A percentile compares a stretch with the other conserved stretches of the same genome.
Conservation (phyloP, 1,140 invertebrate genomes). For the Bombus impatiens region DNA sequence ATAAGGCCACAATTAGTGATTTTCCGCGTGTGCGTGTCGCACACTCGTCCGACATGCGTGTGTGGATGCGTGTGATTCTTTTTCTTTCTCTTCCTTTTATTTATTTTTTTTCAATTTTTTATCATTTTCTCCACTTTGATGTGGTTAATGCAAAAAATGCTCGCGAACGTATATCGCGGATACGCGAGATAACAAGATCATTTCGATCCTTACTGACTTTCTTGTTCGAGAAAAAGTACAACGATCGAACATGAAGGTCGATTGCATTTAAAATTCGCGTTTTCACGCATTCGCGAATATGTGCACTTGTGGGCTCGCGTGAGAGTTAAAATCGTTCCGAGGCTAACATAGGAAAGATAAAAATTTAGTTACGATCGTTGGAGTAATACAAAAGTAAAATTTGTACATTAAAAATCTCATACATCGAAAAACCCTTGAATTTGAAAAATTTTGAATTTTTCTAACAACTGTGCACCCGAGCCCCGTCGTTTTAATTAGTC, state of each 20-base stretch:
- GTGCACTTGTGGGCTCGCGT: background rate
- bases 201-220: background rate
- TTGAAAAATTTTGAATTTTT: background rate
- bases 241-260: conserved; percentile 1
- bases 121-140: background rate
- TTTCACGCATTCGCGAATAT: background rate
- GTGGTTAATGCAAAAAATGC: conserved; percentile 43
- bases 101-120: conserved; percentile 3
- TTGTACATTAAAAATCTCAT: background rate
- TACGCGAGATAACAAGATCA: background rate
- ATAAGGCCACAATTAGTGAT: conserved; percentile 75
- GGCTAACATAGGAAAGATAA: background rate
- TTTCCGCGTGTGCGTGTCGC: conserved; percentile 56
- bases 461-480: background rate
- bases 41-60: conserved; percentile 46
- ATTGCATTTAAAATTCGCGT: background rate
- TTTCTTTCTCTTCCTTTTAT: background rate
- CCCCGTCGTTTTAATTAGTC: conserved; percentile 1
- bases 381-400: background rate
- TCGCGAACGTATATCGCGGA: background rate
- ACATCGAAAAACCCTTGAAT: background rate
- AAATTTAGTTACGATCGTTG: background rate
- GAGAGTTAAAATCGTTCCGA: background rate
- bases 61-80: background rate
- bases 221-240: conserved; percentile 2